A percentile compares a stretch with the other conserved stretches of the same genome.
Conservation (phyloP, 2,113 vertebrate species). For the Menidia beryllina region DNA sequence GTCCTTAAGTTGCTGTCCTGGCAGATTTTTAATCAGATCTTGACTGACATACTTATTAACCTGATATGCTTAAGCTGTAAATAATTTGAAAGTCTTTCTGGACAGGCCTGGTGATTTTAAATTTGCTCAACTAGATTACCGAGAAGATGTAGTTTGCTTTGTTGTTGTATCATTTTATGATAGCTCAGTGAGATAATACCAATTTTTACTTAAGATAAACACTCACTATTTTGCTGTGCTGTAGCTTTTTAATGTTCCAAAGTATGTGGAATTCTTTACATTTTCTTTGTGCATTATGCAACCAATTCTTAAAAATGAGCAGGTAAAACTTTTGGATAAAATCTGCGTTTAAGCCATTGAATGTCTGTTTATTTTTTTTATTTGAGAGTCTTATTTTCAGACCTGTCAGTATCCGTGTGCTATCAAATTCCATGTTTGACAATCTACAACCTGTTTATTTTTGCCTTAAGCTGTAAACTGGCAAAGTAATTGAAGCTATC, state of each 20-base stretch:
- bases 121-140: not conserved
- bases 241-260: too few species aligned
- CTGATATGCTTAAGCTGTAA: not conserved
- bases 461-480: slow-evolving; percentile 51
- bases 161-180: not conserved
- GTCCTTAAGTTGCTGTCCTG: not conserved
- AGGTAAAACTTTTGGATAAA: not conserved
- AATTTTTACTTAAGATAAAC: not conserved
- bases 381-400: not conserved
- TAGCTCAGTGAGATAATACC: not conserved
- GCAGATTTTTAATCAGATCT: not conserved
- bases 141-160: not conserved
- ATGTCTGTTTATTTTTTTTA: not conserved
- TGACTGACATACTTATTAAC: not conserved
- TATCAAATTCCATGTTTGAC: not conserved
- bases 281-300: too few species aligned
- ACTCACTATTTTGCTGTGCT: too few species aligned
- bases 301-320: too few species aligned
- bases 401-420: not conserved
- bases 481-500: slow-evolving; percentile 40
- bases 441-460: slow-evolving; percentile 28
- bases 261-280: too few species aligned
- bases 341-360: not conserved
- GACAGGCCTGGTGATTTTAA: not conserved
- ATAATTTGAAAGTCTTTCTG: not conserved